Evolutionary conservation across 2,888 invertebrate genomes (phyloP).

Genomic region (Xanthostigma xanthostigma): DNA sequence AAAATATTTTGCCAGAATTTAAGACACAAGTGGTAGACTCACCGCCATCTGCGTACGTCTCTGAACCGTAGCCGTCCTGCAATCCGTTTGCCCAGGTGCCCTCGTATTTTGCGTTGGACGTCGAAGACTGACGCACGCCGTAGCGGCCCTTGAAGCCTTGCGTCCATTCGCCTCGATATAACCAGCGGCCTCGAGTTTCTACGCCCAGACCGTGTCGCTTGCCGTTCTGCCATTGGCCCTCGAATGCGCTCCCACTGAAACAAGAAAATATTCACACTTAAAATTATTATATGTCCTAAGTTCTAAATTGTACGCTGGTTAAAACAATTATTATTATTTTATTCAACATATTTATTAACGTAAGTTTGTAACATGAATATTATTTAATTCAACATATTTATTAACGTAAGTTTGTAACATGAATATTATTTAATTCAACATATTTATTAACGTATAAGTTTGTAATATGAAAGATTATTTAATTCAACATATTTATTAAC

Average conservation of each 20-base stretch:
- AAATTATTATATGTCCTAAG: no score
- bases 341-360: no score
- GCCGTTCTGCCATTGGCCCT: constrained; percentile 99
- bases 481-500: no score
- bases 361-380: no score
- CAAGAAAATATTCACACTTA: constrained; percentile 9
- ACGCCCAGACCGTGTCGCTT: constrained; percentile 96
- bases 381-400: no score
- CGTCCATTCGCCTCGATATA: constrained; percentile 97
- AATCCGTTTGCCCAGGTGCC: constrained; percentile 98
- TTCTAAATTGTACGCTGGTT: no score
- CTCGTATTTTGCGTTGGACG: constrained; percentile 91
- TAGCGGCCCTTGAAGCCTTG: constrained; percentile 98
- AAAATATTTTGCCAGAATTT: no score
- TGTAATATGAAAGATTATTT: no score
- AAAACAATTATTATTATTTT: no score
- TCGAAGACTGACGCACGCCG: constrained; percentile 89
- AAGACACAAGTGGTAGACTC: constrained; percentile 27
- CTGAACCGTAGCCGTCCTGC: constrained; percentile 98
- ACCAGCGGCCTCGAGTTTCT: constrained; percentile 92
- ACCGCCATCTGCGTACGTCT: constrained; percentile 99
- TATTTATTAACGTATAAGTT: no score
- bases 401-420: no score
- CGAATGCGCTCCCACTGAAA: constrained; percentile 84
- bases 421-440: no score